Evolutionary conservation across 2,888 invertebrate genomes (phyloP), one percentile per base, ranked within the genome.

Genomic region (Aphrophora alni): DNA sequence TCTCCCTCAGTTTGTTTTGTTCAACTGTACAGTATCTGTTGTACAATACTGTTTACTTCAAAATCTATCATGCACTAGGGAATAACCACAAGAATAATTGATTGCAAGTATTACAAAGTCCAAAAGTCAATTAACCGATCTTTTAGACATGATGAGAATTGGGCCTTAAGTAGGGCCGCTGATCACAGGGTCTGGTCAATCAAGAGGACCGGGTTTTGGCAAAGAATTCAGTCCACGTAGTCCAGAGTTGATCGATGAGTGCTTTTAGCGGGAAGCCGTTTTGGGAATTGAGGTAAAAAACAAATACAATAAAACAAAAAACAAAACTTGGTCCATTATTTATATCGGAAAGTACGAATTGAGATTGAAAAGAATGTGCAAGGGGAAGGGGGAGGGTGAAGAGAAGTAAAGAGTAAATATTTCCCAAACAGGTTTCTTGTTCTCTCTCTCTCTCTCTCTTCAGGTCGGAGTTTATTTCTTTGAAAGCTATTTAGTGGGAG

Each of bases 251-350:
- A 59, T 59, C 2, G 59, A 59, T 59, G 59, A 59, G 59, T 21
- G 59, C 59, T 59, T 59, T 59, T 59, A 59, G 59, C 59, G 59
- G 59, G n/a, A 21, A 59, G 59, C 59, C 59, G 59, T 59, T 59
- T 59, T 59, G 59, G 59, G 59, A 59, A 44, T 44, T 44, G 44
- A 44, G 14, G 17, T 10, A 17, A 17, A 17, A 44, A 44, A 33
- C 33, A 33, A 44, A 44, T 10, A 44, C 8, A 44, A 44, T 10
- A 44, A 44, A 44, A 44, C 44, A n/a, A 59, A 33, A 33, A 33
- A 33, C 3, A 33, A 33, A 33, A 3, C 8, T 10, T 21, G 4
- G 59, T 21, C 59, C 59, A 59, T 59, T 59, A 59, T 59, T 59
- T 59, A 59, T 59, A 59, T 59, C 4, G 59, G 4, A 59, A 59